phyloP scores from a whole-genome alignment of 2,797 vertebrate species.

The Diplodus puntazzo region DNA sequence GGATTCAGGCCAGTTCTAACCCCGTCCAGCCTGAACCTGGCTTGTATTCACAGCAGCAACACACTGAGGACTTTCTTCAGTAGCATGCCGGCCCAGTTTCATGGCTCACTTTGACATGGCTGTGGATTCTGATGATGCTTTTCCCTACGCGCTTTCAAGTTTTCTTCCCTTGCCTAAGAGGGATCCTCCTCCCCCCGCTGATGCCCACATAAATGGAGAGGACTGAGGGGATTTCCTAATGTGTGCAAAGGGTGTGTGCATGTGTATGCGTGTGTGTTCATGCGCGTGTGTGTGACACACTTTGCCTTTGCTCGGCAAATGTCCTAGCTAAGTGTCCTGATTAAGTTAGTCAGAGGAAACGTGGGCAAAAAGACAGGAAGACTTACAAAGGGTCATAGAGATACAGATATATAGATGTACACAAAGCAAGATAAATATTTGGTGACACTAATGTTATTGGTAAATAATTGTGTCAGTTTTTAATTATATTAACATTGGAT shows the following conservation, averaged over 20 bases:
- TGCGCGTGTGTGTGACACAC: slow-evolving; percentile 65
- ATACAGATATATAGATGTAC: neutral
- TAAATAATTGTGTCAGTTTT: neutral
- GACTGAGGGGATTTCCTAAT: slow-evolving; percentile 74
- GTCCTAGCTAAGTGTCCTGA: slow-evolving; percentile 81
- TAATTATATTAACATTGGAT: neutral
- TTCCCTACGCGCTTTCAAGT: slow-evolving; percentile 46
- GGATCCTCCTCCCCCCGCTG: slow-evolving; percentile 46
- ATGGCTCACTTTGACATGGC: slow-evolving; percentile 61
- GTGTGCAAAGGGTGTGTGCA: slow-evolving; percentile 32
- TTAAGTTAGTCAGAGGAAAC: slow-evolving; percentile 73
- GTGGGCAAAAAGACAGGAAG: slow-evolving; percentile 30
- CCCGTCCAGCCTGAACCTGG: slow-evolving; percentile 47
- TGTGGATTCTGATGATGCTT: slow-evolving; percentile 59
- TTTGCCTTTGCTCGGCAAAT: slow-evolving; percentile 63
- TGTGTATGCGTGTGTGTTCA: slow-evolving; percentile 12
- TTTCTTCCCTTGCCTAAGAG: slow-evolving; percentile 48
- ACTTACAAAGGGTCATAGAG: slow-evolving; percentile 9
- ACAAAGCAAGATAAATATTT: neutral
- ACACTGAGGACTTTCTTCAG: slow-evolving; percentile 61
- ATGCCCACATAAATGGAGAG: slow-evolving; percentile 52
- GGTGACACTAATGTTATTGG: neutral
- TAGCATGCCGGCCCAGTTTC: slow-evolving; percentile 66
- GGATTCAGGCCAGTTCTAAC: slow-evolving; percentile 58
- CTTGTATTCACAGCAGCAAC: slow-evolving; percentile 60